These are phyloP conservation scores for Nesogale talazaci DNA, from an alignment of 2,113 vertebrate genomes.

Conservation along the genomic window DNA sequence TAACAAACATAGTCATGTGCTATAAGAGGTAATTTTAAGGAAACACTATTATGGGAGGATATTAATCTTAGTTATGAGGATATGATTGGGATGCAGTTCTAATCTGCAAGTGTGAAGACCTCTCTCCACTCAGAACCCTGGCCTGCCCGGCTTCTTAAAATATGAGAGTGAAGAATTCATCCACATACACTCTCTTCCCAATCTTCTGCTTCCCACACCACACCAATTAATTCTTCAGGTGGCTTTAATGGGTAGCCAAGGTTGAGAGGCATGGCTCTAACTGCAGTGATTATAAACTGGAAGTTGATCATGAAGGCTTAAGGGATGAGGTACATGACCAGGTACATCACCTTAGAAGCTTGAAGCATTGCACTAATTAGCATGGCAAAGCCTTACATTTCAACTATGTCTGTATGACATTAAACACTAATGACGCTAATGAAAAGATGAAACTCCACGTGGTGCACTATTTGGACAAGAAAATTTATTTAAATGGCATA, in stretches of 20 bases:
- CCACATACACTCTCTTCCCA: no score
- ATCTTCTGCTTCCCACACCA: neutral
- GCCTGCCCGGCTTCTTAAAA: no score
- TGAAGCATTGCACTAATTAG: neutral
- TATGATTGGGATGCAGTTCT: no score
- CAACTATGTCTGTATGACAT: neutral
- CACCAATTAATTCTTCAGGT: neutral
- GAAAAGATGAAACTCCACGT: neutral
- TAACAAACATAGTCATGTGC: no score
- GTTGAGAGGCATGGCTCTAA: neutral
- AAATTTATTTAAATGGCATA: constrained; percentile 28
- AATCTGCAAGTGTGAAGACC: no score
- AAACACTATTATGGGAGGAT: no score
- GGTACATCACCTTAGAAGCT: neutral
- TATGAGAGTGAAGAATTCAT: no score
- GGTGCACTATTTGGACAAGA: neutral
- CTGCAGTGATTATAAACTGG: neutral
- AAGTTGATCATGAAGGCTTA: neutral
- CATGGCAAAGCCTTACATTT: neutral
- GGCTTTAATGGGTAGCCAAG: neutral
- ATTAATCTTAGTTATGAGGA: no score
- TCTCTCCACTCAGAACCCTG: no score
- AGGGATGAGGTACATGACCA: neutral
- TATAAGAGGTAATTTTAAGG: no score
- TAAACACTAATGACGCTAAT: neutral